Evolutionary conservation across 2,888 invertebrate species (phyloP), one percentile per base, ranked within the genome.

Genomic region (Nomada fabriciana): DNA sequence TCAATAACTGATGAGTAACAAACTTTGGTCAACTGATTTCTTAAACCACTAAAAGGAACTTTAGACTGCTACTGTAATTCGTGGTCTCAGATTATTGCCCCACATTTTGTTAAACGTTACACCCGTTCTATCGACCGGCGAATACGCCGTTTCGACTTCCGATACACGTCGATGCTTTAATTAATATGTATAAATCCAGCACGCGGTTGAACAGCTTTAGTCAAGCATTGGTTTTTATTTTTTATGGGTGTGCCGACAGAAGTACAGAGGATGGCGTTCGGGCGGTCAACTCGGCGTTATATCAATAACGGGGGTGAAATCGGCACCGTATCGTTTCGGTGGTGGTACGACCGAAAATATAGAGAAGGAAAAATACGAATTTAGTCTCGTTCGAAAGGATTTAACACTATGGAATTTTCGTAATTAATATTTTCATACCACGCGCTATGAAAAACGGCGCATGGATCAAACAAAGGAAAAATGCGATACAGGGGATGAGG

Each of bases 351-450:
- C 20, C 59, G 65, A 53, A 47, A 59, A 57, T 43, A 59, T 5
- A 36, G 53, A 4, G 25, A 23, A 50, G 57, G n/a, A 70, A 50
- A 42, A 70, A 76, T 50, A 73, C 53, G 52, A 67, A 63, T 50
- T 43, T 42, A 47, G 57, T 20, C 13, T 36, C 63, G 67, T 29
- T 50, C 70, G 73, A 86, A 80, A 61, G 78, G 64, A 65, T 57
- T 23, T 29, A 52, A 78, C 74, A 59, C 63, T 71, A 72, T 20
- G 67, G 77, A 81, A 92, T 93, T 92, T 91, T 86, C 59, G 88
- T 90, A 90, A 92, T 93, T 92, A 93, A 92, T 91, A 90, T 90
- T 91, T 90, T 88, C 81, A 80, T 83, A 65, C 60, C 76, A 57
- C 81, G 79, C n/a, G 59, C 25, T 25, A 68, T 52, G 60, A 70